phyloP scores from a whole-genome alignment of 2,888 invertebrate genomes.

The Brenthis daphne region DNA sequence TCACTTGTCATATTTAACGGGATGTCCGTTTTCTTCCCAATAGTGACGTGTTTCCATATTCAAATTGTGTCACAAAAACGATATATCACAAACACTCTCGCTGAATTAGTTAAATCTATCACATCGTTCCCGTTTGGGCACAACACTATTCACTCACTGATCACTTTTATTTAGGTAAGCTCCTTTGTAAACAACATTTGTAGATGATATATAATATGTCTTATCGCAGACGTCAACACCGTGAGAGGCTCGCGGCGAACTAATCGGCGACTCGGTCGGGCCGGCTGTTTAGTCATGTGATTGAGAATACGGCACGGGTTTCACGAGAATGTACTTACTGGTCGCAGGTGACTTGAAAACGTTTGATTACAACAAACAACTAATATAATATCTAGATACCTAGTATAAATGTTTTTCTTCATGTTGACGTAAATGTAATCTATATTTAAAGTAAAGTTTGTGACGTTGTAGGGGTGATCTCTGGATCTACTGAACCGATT shows the following conservation, averaged over 20 bases:
- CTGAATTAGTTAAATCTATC: conserved; percentile 47
- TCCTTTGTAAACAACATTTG: conserved; percentile 48
- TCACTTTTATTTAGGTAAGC: conserved; percentile 28
- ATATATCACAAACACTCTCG: conserved; percentile 53
- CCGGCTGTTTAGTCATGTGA: conserved; percentile 70
- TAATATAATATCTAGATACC: not conserved
- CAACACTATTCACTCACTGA: conserved; percentile 43
- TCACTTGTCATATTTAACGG: conserved; percentile 75
- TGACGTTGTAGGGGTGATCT: too few species aligned
- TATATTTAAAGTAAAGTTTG: too few species aligned
- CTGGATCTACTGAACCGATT: too few species aligned
- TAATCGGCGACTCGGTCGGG: conserved; percentile 44
- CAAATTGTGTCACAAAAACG: conserved; percentile 55
- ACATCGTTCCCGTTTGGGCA: conserved; percentile 49
- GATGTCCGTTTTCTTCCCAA: conserved; percentile 75
- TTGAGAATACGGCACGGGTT: conserved; percentile 60
- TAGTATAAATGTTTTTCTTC: not conserved
- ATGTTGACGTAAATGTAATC: too few species aligned
- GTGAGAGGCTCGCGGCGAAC: conserved; percentile 53
- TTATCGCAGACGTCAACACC: conserved; percentile 48
- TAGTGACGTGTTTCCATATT: conserved; percentile 75
- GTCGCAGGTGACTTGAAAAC: conserved; percentile 1
- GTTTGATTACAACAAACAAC: conserved; percentile 11
- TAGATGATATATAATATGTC: conserved; percentile 44
- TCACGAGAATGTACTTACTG: conserved; percentile 41